Conservation (phyloP, 2,888 invertebrate genomes). For the Pedicia rivosa region DNA sequence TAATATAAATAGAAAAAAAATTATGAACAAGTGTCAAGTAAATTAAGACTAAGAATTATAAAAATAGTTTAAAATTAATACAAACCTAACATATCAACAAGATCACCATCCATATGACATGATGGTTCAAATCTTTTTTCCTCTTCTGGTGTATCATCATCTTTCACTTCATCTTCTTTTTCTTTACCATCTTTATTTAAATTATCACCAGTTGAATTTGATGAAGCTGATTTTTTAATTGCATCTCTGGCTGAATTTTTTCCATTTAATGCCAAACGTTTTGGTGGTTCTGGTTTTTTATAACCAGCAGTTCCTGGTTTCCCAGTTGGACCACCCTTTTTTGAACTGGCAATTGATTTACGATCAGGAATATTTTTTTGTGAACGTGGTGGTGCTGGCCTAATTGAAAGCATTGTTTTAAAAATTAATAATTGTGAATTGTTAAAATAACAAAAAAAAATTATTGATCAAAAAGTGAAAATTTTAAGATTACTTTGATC, state of each 20-base stretch:
- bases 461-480: too few relatives aligned
- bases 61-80: neutral
- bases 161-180: constrained; percentile 46
- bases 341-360: too few relatives aligned
- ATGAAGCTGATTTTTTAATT: neutral
- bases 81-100: constrained; percentile 77
- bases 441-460: too few relatives aligned
- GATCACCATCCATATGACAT: constrained; percentile 67
- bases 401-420: too few relatives aligned
- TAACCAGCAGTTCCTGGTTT: too few relatives aligned
- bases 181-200: constrained; percentile 39
- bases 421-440: too few relatives aligned
- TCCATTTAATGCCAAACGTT: constrained; percentile 3
- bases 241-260: constrained; percentile 6
- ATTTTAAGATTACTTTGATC: too few relatives aligned
- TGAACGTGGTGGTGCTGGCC: neutral
- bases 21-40: too few relatives aligned
- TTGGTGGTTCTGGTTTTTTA: neutral
- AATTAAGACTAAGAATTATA: constrained; percentile 1
- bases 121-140: constrained; percentile 75
- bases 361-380: too few relatives aligned
- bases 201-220: constrained; percentile 14
- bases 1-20: constrained; percentile 17
- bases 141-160: constrained; percentile 37
- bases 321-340: neutral